Percentiles rank a stretch among this genome's conserved stretches.
Conservation (phyloP, 1,140 invertebrate genomes). For the Drosophila sulfurigaster region DNA sequence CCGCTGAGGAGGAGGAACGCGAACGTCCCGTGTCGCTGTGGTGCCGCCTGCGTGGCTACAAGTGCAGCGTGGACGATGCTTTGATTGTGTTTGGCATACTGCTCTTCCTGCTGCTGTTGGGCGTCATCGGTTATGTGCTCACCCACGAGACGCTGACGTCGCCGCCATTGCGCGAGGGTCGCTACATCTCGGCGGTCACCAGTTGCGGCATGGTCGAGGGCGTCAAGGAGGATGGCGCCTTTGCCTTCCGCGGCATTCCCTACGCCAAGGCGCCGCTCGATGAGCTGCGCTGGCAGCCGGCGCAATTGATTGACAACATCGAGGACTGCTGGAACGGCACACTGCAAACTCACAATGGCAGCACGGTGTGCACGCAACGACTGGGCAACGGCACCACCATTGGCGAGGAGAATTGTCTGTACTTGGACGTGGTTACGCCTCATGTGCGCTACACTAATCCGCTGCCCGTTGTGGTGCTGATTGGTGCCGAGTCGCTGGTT, state of each 20-base stretch:
- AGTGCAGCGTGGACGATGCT: conserved; percentile 86
- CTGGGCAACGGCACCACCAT: conserved; percentile 88
- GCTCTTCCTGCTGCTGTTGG: conserved; percentile 88
- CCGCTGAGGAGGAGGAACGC: conserved; percentile 79
- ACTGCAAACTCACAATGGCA: conserved; percentile 88
- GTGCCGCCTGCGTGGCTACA: conserved; percentile 73
- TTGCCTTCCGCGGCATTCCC: conserved; percentile 93
- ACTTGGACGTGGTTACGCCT: conserved; percentile 91
- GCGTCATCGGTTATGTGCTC: conserved; percentile 88
- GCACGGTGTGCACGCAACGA: conserved; percentile 89
- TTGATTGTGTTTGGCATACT: conserved; percentile 85
- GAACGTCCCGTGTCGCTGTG: conserved; percentile 67
- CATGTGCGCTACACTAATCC: conserved; percentile 90
- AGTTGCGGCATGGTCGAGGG: conserved; percentile 92
- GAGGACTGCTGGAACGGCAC: conserved; percentile 93
- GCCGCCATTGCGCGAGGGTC: conserved; percentile 88
- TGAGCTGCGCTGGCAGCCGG: conserved; percentile 90
- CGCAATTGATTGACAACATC: conserved; percentile 88
- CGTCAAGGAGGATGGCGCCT: conserved; percentile 90
- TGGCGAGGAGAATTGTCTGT: conserved; percentile 92
- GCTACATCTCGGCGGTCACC: conserved; percentile 90
- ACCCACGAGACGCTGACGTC: conserved; percentile 86
- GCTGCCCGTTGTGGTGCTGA: conserved; percentile 92
- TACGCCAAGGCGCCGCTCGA: conserved; percentile 92
- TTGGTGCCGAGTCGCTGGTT: conserved; percentile 91